Evolutionary conservation across 2,113 vertebrate genomes (phyloP).

Genomic region (Amblyopsis rosae): DNA sequence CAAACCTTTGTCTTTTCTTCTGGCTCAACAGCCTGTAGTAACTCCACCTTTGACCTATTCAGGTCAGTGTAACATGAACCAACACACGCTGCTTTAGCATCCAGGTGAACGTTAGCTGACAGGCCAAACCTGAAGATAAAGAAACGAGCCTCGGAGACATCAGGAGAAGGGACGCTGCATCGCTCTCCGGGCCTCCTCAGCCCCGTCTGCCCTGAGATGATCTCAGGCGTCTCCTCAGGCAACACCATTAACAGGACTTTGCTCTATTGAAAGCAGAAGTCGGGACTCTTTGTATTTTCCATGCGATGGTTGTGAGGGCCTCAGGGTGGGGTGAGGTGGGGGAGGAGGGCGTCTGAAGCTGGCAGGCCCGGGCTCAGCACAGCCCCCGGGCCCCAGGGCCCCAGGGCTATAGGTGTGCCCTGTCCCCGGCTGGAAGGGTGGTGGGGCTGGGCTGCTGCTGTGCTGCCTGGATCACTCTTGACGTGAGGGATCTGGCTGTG

Average conservation of each 20-base stretch:
- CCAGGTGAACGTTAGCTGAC: background rate
- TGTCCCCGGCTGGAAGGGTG: conserved; percentile 13
- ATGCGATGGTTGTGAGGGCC: background rate
- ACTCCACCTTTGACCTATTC: too few species aligned
- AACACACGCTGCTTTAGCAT: background rate
- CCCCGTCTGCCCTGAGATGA: conserved; percentile 1
- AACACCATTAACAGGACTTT: conserved; percentile 13
- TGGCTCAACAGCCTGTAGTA: too few species aligned
- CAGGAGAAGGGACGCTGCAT: too few species aligned
- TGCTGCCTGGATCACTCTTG: conserved; percentile 36
- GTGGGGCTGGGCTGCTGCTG: conserved; percentile 36
- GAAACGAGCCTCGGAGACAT: too few species aligned
- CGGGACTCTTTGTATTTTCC: background rate
- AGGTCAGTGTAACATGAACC: background rate
- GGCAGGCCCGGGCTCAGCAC: conserved; percentile 32
- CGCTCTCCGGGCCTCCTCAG: too few species aligned
- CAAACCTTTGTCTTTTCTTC: too few species aligned
- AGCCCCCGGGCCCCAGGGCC: conserved; percentile 17
- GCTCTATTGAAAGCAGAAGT: conserved; percentile 13
- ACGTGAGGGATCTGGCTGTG: conserved; percentile 59
- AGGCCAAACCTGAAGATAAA: too few species aligned
- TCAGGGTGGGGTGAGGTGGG: background rate
- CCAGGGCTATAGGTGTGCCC: conserved; percentile 12
- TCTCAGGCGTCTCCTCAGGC: background rate
- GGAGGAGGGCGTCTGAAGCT: conserved; percentile 3